Base-by-base conservation (phyloP, 2,888 invertebrate species). In the Cerastis leucographa region DNA sequence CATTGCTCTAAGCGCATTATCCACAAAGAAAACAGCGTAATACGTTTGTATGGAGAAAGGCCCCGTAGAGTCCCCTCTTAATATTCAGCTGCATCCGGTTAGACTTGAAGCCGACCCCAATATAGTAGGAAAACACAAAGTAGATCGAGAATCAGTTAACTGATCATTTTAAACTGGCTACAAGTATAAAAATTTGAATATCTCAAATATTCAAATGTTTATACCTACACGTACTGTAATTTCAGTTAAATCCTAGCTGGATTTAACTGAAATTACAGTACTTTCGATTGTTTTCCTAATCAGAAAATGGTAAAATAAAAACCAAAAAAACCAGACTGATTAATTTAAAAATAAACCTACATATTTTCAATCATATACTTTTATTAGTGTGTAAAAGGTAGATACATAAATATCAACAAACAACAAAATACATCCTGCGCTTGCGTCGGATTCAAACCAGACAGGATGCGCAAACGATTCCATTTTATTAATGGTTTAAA, bases 381-480 rank as follows among this genome's bases (percentile, higher is more conserved):
- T 59, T 59, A 11, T 59, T 29, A 56, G 56, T 25, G 25, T 56
- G 29, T 56, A 3, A 17, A 29, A 59, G 29, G 3, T 25, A 25
- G 14, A 1, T 25, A 25, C 7, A 56, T 25, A 56, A 51, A 17
- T 19, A 35, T 19, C 29, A 25, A 35, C 25, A 49, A 3, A 65
- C 35, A 44, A 61, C n/a, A 74, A 56, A 78, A 72, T 40, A 79
- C 72, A 79, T 83, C 80, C 83, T 85, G 86, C 78, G 85, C 74
- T 42, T 42, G 85, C 69, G 74, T 35, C 29, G 69, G n/a, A 22
- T 66, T 59, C 12, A 46, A 35, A 51, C 25, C 71, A 35, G 59
- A 78, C 88, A 86, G 87, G 83, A 85, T 86, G 87, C 80, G 83
- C 80, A 74, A 54, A 67, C 76, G 79, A 73, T 74, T 78, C 83